Conservation (phyloP, 2,888 invertebrate species). For the Drosophila fulvimacula region DNA sequence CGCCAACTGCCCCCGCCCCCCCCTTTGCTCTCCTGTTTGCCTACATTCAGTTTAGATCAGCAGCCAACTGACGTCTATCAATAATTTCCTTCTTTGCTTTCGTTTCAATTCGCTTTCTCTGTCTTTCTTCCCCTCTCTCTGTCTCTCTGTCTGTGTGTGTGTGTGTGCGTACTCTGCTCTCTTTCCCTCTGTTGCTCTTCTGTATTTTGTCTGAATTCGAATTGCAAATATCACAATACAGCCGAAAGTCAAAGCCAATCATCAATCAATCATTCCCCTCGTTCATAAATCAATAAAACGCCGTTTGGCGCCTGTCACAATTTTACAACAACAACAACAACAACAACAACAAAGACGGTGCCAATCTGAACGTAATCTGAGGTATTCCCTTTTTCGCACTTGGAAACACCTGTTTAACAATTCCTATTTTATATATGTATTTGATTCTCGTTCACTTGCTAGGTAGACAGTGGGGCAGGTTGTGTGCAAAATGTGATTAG, state of each 20-base stretch:
- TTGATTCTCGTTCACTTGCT: constrained; percentile 16
- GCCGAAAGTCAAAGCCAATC: constrained; percentile 71
- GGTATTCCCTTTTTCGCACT: constrained; percentile 71
- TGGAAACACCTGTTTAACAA: constrained; percentile 71
- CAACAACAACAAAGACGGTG: constrained; percentile 5
- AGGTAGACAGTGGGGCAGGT: constrained; percentile 71
- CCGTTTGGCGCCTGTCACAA: constrained; percentile 71
- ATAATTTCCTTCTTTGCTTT: constrained; percentile 52
- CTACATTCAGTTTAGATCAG: constrained; percentile 36
- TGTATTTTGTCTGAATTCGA: constrained; percentile 29
- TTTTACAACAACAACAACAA: constrained; percentile 20
- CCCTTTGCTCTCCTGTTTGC: neutral
- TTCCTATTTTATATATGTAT: constrained; percentile 8
- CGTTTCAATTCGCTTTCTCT: constrained; percentile 18
- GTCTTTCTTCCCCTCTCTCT: neutral
- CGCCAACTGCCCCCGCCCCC: constrained; percentile 30
- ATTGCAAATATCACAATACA: constrained; percentile 46
- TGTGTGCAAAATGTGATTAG: constrained; percentile 67
- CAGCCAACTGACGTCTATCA: constrained; percentile 77
- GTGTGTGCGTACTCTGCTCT: too few species aligned
- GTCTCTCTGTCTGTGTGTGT: constrained; percentile 1
- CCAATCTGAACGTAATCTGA: constrained; percentile 55
- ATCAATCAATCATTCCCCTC: constrained; percentile 64
- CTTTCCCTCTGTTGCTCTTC: constrained; percentile 11
- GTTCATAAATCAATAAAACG: constrained; percentile 70